Conservation (phyloP, 2,888 invertebrate genomes). For the Cybosia mesomella region DNA sequence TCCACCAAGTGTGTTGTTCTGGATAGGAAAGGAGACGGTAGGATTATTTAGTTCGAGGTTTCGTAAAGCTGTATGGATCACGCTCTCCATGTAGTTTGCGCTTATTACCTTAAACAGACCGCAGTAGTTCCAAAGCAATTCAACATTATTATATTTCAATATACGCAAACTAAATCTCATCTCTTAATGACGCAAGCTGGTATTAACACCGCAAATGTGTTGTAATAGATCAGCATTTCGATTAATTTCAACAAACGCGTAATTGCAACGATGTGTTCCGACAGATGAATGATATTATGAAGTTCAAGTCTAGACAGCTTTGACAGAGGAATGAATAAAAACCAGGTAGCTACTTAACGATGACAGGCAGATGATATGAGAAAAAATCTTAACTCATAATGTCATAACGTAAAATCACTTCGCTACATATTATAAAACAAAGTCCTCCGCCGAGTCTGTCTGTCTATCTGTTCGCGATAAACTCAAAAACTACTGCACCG, state of each 20-base stretch:
- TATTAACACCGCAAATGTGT: slow-evolving; percentile 4
- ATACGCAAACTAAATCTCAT: background rate
- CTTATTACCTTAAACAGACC: background rate
- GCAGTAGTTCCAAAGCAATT: background rate
- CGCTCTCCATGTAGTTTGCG: background rate
- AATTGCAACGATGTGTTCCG: slow-evolving; percentile 8
- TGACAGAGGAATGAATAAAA: slow-evolving; percentile 4
- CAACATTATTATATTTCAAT: background rate
- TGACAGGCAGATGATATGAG: background rate
- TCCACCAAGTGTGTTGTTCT: too few species aligned
- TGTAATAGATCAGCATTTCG: slow-evolving; percentile 11
- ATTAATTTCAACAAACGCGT: slow-evolving; percentile 8
- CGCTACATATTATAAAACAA: too few species aligned
- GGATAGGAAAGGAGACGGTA: too few species aligned
- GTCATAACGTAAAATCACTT: background rate
- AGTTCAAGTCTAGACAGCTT: background rate
- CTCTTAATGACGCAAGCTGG: background rate
- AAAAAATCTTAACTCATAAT: background rate
- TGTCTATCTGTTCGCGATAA: too few species aligned
- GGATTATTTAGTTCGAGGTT: too few species aligned
- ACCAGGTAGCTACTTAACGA: background rate
- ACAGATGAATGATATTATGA: slow-evolving; percentile 8
- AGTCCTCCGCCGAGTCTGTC: too few species aligned
- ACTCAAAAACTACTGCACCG: too few species aligned
- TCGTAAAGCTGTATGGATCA: too few species aligned